Conservation (phyloP, 2,888 invertebrate species). For the Himalopsyche japonica region DNA sequence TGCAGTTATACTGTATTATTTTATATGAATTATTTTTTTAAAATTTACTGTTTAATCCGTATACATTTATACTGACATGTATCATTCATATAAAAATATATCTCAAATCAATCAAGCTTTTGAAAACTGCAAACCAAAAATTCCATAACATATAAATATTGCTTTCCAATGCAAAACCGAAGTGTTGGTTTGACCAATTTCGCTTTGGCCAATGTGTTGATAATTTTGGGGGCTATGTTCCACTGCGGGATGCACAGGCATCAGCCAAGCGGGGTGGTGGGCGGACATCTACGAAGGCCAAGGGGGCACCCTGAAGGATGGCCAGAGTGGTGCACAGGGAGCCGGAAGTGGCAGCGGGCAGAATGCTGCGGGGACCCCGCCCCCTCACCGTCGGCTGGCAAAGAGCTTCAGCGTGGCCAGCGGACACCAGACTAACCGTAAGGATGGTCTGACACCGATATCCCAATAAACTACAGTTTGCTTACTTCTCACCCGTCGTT, state of each 20-base stretch:
- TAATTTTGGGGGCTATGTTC: conserved; percentile 40
- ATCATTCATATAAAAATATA: too few relatives aligned
- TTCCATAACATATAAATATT: too few relatives aligned
- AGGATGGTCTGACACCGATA: conserved; percentile 3
- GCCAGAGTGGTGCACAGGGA: conserved; percentile 43
- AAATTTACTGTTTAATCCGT: too few relatives aligned
- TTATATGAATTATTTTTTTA: too few relatives aligned
- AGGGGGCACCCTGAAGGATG: conserved; percentile 51
- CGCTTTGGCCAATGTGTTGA: conserved; percentile 19
- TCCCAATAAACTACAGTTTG: neutral
- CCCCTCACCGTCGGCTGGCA: conserved; percentile 84
- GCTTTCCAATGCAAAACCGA: too few relatives aligned
- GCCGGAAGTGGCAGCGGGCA: conserved; percentile 52
- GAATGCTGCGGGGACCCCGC: conserved; percentile 77
- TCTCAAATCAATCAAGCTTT: too few relatives aligned
- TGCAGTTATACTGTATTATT: too few relatives aligned
- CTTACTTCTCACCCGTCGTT: too few relatives aligned
- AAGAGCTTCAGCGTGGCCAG: conserved; percentile 91
- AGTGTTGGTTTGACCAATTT: neutral
- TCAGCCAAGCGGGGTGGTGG: conserved; percentile 56
- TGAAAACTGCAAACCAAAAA: too few relatives aligned
- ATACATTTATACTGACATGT: too few relatives aligned
- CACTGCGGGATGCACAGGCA: conserved; percentile 47
- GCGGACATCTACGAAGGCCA: conserved; percentile 50
- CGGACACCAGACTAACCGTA: conserved; percentile 41